Evolutionary conservation across 2,113 vertebrate species (phyloP), one percentile per base, ranked within the genome.

Genomic region (Montifringilla adamsi): DNA sequence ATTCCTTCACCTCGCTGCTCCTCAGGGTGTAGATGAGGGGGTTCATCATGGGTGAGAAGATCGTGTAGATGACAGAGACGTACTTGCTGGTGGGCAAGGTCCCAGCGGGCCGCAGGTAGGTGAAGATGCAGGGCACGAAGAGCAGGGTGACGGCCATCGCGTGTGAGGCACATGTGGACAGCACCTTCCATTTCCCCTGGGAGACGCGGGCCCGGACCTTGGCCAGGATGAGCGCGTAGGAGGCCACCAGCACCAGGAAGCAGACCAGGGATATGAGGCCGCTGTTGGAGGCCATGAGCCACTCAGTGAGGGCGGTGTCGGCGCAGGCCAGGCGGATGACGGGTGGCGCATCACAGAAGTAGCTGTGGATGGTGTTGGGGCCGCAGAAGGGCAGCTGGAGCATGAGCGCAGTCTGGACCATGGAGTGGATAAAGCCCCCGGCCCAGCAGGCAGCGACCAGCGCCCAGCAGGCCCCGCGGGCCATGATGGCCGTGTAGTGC

Each of bases 151-250:
- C 84, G 0, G 68, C 96, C 55, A n/a, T 41, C 28, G 92, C 1
- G 1, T 97, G 97, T 1, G 97, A 94, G 41, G 63, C 33, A 1
- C 96, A 98, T 22, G 97, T 98, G 24, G 97, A 97, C 35, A 98
- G 83, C 0, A 70, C 93, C 31, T 94, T 96, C 74, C 90, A n/a
- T 70, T n/a, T 35, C 3, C 90, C 89, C 24, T 84, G 69, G 6
- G 44, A 47, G 53, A 95, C 35, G 26, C 6, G 60, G 10, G 56
- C 68, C 62, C 56, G 46, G 26, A 97, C 2, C 4, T 90, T 91
- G 69, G 47, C 52, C 70, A 98, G 76, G 62, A 97, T 97, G 68
- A 95, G 68, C 0, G 0, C 14, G 17, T 98, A 98, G 28, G 97
- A 97, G 24, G 67, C 44, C 41, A 97, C n/a, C 44, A 97, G 84